These are phyloP conservation scores for Druceiella hillmani DNA, from an alignment of 2,888 invertebrate species.

Conservation along the genomic window DNA sequence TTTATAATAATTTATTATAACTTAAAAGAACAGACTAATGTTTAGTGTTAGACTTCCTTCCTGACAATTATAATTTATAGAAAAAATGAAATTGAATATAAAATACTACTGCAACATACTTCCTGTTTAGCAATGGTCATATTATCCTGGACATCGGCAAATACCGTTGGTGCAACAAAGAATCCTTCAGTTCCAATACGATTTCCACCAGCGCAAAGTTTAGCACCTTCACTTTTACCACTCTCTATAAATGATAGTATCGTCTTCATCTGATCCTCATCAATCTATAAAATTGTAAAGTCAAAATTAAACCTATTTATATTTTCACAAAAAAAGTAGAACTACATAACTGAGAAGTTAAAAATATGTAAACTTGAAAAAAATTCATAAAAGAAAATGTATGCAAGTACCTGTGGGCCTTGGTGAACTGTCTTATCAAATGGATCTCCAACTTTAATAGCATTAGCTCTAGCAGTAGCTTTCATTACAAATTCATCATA, in stretches of 20 bases:
- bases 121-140: slow-evolving; percentile 64
- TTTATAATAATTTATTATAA: no score
- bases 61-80: no score
- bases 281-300: no score
- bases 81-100: no score
- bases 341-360: no score
- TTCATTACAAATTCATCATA: slow-evolving; percentile 77
- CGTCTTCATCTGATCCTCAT: slow-evolving; percentile 60
- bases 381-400: no score
- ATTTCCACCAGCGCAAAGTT: slow-evolving; percentile 61
- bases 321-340: no score
- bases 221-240: slow-evolving; percentile 68
- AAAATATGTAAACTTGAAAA: no score
- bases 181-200: slow-evolving; percentile 57
- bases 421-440: slow-evolving; percentile 68
- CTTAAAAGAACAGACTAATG: no score
- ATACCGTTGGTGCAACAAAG: slow-evolving; percentile 64
- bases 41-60: no score
- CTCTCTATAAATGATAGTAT: slow-evolving; percentile 60
- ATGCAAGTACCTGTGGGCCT: slow-evolving; percentile 77
- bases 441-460: slow-evolving; percentile 71
- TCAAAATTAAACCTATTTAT: no score
- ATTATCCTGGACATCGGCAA: slow-evolving; percentile 58
- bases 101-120: no score
- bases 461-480: slow-evolving; percentile 63